phyloP scores from a whole-genome alignment of 1,140 invertebrate species.

The Campoletis sonorensis region DNA sequence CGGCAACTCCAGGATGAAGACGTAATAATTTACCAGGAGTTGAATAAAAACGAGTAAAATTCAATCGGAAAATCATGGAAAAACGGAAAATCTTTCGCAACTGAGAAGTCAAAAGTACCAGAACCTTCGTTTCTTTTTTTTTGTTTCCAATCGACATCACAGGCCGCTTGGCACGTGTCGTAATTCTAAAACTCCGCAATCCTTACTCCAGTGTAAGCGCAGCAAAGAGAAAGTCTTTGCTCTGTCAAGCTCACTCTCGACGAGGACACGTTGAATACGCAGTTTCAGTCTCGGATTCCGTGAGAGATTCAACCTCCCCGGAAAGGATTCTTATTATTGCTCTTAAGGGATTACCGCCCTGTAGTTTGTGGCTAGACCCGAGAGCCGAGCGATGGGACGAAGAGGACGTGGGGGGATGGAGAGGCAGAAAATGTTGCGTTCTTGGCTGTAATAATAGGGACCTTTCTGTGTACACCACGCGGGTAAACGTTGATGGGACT shows the following conservation, averaged over 20 bases:
- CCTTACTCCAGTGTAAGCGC: not conserved
- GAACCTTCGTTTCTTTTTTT: not conserved
- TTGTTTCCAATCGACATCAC: not conserved
- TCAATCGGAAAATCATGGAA: not conserved
- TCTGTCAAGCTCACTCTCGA: conserved; percentile 16
- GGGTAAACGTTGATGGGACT: conserved; percentile 10
- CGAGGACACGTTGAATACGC: conserved; percentile 37
- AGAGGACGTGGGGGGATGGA: not conserved
- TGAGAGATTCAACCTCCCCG: conserved; percentile 56
- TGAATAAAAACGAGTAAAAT: not conserved
- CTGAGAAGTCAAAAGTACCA: not conserved
- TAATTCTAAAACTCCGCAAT: not conserved
- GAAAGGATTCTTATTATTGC: conserved; percentile 76
- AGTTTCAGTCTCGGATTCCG: conserved; percentile 68
- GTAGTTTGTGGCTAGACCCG: conserved; percentile 67
- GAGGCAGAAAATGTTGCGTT: conserved; percentile 43
- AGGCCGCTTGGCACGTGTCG: not conserved
- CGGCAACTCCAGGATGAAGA: not conserved
- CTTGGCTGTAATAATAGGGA: conserved; percentile 72
- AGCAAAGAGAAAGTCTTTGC: not conserved
- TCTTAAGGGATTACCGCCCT: conserved; percentile 75
- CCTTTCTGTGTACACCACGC: conserved; percentile 44
- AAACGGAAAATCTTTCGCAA: not conserved
- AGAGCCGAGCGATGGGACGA: conserved; percentile 14
- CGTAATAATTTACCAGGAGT: not conserved